Evolutionary conservation across 2,113 vertebrate species (phyloP).

Genomic region (Mastomys natalensis): DNA sequence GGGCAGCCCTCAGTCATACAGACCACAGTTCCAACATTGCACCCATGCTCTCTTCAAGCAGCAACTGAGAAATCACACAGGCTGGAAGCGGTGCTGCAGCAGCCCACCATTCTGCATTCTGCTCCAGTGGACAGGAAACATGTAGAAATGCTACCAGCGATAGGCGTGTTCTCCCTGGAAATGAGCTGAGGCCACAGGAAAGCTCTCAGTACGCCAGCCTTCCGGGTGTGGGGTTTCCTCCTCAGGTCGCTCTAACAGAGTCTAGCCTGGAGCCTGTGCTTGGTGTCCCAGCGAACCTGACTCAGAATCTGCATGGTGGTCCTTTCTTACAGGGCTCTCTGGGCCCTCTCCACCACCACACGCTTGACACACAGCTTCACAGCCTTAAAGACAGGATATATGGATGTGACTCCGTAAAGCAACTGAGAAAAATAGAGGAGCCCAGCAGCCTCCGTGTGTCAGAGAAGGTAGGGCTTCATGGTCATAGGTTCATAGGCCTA

Average conservation of each 20-base stretch:
- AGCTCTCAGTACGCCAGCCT: slow-evolving; percentile 11
- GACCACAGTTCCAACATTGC: slow-evolving; percentile 58
- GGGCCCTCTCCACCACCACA: slow-evolving; percentile 49
- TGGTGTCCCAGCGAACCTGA: slow-evolving; percentile 49
- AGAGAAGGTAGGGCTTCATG: slow-evolving; percentile 78
- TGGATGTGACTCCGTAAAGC: slow-evolving; percentile 29
- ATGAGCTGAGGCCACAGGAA: slow-evolving; percentile 71
- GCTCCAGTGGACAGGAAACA: background rate
- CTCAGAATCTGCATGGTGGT: slow-evolving; percentile 69
- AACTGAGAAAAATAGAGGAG: slow-evolving; percentile 45
- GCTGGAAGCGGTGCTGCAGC: slow-evolving; percentile 67
- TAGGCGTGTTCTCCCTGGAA: slow-evolving; percentile 40
- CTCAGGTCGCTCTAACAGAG: slow-evolving; percentile 70
- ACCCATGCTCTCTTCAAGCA: slow-evolving; percentile 74
- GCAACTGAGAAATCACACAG: slow-evolving; percentile 66
- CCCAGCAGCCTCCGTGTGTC: slow-evolving; percentile 40
- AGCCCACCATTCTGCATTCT: slow-evolving; percentile 20
- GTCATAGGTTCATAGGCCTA: background rate
- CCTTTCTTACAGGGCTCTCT: slow-evolving; percentile 19
- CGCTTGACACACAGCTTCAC: slow-evolving; percentile 80
- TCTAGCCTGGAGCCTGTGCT: slow-evolving; percentile 78
- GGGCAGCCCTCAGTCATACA: slow-evolving; percentile 81
- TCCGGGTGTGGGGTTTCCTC: slow-evolving; percentile 72
- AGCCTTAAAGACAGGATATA: slow-evolving; percentile 66
- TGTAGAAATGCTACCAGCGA: slow-evolving; percentile 43